Percentiles rank a stretch among this genome's conserved stretches.
phyloP scores from a whole-genome alignment of 2,797 vertebrate genomes.

The Leptoclinus maculatus region DNA sequence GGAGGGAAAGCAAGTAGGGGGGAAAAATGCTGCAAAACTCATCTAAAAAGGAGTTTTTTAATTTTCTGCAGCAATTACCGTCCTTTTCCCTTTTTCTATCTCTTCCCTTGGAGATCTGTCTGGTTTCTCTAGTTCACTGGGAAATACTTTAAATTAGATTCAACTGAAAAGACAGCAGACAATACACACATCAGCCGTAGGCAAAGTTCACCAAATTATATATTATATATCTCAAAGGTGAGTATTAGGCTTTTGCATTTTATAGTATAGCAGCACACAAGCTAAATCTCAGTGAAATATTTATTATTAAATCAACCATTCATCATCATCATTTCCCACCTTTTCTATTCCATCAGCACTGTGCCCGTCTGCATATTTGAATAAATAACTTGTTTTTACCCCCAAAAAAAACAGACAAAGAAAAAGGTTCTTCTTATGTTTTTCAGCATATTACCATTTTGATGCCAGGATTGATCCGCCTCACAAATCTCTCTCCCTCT shows the following conservation, averaged over 20 bases:
- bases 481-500: conserved; percentile 40
- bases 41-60: conserved; percentile 57
- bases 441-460: conserved; percentile 58
- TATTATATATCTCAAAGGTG: conserved; percentile 12
- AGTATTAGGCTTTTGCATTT: conserved; percentile 29
- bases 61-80: conserved; percentile 66
- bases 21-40: conserved; percentile 49
- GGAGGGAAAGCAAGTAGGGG: conserved; percentile 29
- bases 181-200: conserved; percentile 5
- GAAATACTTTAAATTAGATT: conserved; percentile 52
- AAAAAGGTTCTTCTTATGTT: conserved; percentile 34
- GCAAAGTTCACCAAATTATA: background rate
- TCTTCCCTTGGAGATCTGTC: conserved; percentile 50
- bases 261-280: background rate
- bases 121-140: conserved; percentile 19
- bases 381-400: conserved; percentile 40
- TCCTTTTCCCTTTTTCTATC: conserved; percentile 30
- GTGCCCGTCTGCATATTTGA: conserved; percentile 2
- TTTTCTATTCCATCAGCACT: conserved; percentile 9
- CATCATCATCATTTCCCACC: conserved; percentile 16
- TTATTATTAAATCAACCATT: conserved; percentile 38
- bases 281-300: conserved; percentile 31
- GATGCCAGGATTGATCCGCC: conserved; percentile 51
- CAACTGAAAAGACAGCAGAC: conserved; percentile 12
- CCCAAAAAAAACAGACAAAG: conserved; percentile 24